Conservation (phyloP, 2,888 invertebrate genomes). For the Cheilosia soror region DNA sequence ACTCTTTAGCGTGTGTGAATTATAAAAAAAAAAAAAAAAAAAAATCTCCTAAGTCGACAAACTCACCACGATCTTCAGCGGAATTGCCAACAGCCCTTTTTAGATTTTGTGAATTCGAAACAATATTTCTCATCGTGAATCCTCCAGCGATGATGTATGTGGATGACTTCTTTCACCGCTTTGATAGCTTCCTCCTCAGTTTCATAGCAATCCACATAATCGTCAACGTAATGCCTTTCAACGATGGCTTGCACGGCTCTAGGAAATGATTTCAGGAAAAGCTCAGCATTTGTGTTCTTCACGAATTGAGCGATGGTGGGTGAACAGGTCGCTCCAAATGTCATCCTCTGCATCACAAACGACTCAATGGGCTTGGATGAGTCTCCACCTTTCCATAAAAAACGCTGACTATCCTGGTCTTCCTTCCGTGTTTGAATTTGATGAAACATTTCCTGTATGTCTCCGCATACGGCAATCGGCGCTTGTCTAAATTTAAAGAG, state of each 20-base stretch:
- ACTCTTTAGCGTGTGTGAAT: too few relatives aligned
- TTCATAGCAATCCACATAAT: conserved; percentile 45
- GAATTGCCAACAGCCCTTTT: background rate
- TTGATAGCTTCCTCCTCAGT: conserved; percentile 17
- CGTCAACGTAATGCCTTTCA: conserved; percentile 37
- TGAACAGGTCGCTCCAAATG: conserved; percentile 61
- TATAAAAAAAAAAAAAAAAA: too few relatives aligned
- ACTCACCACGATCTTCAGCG: background rate
- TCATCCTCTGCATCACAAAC: conserved; percentile 59
- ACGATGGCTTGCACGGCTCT: background rate
- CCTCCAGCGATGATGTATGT: conserved; percentile 19
- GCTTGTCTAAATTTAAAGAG: conserved; percentile 51
- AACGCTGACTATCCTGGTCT: conserved; percentile 53
- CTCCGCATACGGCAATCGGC: conserved; percentile 51
- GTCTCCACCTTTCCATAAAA: conserved; percentile 46
- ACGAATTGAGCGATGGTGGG: conserved; percentile 6
- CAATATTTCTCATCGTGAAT: conserved; percentile 1
- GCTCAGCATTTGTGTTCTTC: background rate
- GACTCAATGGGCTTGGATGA: conserved; percentile 6
- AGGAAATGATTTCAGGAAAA: background rate
- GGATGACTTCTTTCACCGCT: background rate
- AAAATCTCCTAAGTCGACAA: background rate
- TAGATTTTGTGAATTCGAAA: background rate
- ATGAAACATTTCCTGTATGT: conserved; percentile 61
- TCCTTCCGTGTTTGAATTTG: conserved; percentile 45